Base-by-base conservation (phyloP, 1,140 invertebrate species). In the Platyscapa corneri region DNA sequence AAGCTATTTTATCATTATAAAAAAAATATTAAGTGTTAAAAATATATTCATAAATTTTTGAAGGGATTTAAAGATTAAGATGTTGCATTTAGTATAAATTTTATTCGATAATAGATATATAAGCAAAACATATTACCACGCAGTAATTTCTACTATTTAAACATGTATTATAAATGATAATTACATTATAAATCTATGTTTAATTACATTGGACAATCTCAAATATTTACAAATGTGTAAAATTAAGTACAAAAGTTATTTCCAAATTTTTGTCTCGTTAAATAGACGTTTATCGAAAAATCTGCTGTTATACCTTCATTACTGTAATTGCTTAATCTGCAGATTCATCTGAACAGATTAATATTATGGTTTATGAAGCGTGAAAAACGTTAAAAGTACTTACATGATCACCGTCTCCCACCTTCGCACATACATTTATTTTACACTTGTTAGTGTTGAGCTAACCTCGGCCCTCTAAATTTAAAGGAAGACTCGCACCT, bases 361-460 rank as follows among this genome's bases (percentile, higher is more conserved):
- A 77, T 78, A 77, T 67, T 56, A 23, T 7, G 75, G 42, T 49
- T 67, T 78, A 84, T 84, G 82, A 84, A 49, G 82, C 75, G 75
- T 78, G 74, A 84, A 84, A 82, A 49, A 83, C 70, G 81, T 83
- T 75, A 83, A 75, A 39, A n/a, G 27, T 37, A 0, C 30, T 37
- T 14, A 12, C 37, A 18, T 80, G 60, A 23, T 10, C 34, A 60
- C 37, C 60, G 60, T 80, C 60, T 32, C 39, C 7, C 37, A 23
- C 3, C 30, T 32, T 65, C 8, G 18, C 37, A 0, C 37, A 8
- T 3, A 14, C 2, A 30, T 67, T 14, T 34, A 67, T 23, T 18
- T 70, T 37, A 37, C 14, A 39, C 65, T 7, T 16, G 67, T 37
- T 23, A 20, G 5, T 5, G 32, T 18, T 18, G 49, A 53, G 23